A percentile compares a stretch with the other conserved stretches of the same genome.
Conservation (phyloP, 1,140 invertebrate species). For the Drosophila busckii region DNA sequence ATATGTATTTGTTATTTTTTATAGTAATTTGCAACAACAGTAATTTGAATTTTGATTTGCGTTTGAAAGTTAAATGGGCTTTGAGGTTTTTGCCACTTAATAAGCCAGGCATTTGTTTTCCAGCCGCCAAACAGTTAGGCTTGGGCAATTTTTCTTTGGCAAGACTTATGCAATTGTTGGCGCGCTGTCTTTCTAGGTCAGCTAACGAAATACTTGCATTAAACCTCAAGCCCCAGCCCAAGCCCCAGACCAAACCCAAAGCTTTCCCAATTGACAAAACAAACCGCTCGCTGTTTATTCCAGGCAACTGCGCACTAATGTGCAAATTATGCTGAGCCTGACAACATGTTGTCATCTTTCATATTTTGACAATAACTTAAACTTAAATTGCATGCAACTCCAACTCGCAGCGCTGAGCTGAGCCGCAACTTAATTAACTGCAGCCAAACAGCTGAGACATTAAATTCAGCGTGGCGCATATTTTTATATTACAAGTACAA, state of each 20-base stretch:
- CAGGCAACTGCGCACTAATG: constrained; percentile 46
- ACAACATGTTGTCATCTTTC: constrained; percentile 30
- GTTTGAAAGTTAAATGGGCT: constrained; percentile 37
- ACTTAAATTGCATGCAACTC: constrained; percentile 34
- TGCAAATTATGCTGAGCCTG: constrained; percentile 46
- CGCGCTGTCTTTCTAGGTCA: constrained; percentile 57
- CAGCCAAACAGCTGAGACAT: not conserved
- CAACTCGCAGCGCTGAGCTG: constrained; percentile 34
- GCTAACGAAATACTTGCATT: constrained; percentile 1
- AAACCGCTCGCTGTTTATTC: not conserved
- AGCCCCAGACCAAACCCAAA: constrained; percentile 13
- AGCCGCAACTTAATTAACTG: constrained; percentile 19
- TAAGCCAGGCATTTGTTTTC: constrained; percentile 46
- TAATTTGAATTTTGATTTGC: constrained; percentile 27
- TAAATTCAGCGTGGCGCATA: not conserved
- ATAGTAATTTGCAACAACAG: constrained; percentile 14
- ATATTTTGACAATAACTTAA: constrained; percentile 51
- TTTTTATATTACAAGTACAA: too few relatives aligned
- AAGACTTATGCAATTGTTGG: constrained; percentile 40
- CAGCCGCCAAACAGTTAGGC: too few relatives aligned
- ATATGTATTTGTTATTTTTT: constrained; percentile 17
- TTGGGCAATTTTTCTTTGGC: constrained; percentile 34
- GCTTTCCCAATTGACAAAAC: not conserved
- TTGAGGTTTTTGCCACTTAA: constrained; percentile 44
- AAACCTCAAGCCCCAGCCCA: constrained; percentile 14